These are phyloP conservation scores for Cosmia pyralina DNA, from an alignment of 2,888 invertebrate species.

Conservation along the genomic window DNA sequence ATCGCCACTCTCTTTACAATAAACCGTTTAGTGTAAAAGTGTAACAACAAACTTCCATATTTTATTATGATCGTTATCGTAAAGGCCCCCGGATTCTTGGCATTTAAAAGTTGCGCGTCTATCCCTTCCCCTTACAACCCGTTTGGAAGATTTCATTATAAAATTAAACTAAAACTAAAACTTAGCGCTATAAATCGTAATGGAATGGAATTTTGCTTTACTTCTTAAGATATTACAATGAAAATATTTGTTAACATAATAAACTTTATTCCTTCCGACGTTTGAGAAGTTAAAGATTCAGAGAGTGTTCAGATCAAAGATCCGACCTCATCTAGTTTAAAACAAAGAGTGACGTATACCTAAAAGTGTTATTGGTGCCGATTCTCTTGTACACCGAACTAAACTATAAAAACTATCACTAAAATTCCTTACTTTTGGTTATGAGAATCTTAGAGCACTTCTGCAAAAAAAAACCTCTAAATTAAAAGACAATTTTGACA, in stretches of 20 bases:
- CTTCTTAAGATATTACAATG: conserved; percentile 11
- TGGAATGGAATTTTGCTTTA: conserved; percentile 58
- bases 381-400: too few relatives aligned
- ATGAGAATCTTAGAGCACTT: too few relatives aligned
- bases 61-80: conserved; percentile 90
- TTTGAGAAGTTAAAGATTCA: neutral
- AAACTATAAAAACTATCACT: too few relatives aligned
- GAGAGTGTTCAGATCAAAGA: neutral
- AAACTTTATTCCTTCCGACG: neutral
- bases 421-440: too few relatives aligned
- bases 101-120: conserved; percentile 82
- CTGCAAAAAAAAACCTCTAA: too few relatives aligned
- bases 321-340: neutral
- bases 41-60: conserved; percentile 89
- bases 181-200: conserved; percentile 65
- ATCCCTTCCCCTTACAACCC: conserved; percentile 72
- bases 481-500: too few relatives aligned
- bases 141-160: conserved; percentile 84
- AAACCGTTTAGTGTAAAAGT: conserved; percentile 88
- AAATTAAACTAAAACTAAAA: conserved; percentile 85
- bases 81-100: conserved; percentile 80
- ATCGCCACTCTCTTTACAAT: conserved; percentile 81
- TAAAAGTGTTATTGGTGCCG: too few relatives aligned
- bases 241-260: neutral
- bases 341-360: neutral